Base-by-base conservation (phyloP, 2,797 vertebrate genomes). In the Helicolenus hilgendorfi region DNA sequence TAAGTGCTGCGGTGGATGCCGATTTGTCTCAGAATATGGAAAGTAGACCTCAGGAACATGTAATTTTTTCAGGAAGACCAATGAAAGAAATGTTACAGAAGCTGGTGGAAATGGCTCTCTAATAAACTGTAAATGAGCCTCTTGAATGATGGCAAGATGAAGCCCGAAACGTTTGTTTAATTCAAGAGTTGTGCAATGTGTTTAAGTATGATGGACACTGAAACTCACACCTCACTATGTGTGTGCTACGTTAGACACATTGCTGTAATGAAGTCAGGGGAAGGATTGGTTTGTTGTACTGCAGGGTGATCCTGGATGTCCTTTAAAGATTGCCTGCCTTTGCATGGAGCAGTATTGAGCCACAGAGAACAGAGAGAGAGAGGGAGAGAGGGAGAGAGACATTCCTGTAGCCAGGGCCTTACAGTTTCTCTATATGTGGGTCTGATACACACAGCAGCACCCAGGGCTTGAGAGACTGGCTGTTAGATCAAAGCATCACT, bases 401-500 rank as follows among this genome's bases (percentile, higher is more conserved):
- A 11, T 29, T 64, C 71, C 87, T 70, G 38, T 59, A 73, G 72
- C 73, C 71, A 31, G 59, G 69, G 31, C 64, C 31, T 49, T 60
- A 29, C 49, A 91, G 79, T 69, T 41, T 29, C 36, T 86, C 59
- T 63, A 41, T 63, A 41, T 74, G 58, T 56, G 72, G 69, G 81
- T 79, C 87, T 70, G 84, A 81, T 70, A 89, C 72, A 89, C 80
- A 83, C 29, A 75, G 79, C 70, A 81, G 68, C 71, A 84, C 84
- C 81, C 41, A 31, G 49, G 79, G 88, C 64, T 67, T 70, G 8
- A 79, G 55, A 79, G 67, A 91, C 55, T 71, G 73, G 35, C 82
- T 83, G 73, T 3, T 72, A 82, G 89, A 95, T 93, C 90, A 92
- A 90, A 95, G 86, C 71, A 86, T 78, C 74, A 11, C 86, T 33